Percentiles rank a stretch among this genome's conserved stretches.
phyloP scores from a whole-genome alignment of 2,113 vertebrate genomes.

The Alaudala cheleensis region DNA sequence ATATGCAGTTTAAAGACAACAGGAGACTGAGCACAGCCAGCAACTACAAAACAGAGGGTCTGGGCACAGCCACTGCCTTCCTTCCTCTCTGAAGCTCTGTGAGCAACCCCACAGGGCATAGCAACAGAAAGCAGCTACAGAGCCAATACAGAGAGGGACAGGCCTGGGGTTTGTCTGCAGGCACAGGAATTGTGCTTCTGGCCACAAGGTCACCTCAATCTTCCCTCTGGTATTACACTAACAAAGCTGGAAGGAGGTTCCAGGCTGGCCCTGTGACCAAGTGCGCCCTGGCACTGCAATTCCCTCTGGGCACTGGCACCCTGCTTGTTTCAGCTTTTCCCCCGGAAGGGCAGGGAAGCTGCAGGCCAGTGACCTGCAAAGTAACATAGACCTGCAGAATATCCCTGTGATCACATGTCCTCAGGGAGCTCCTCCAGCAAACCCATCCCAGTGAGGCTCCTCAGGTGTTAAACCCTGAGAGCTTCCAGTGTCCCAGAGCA shows the following conservation, averaged over 20 bases:
- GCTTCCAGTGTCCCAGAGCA: background rate
- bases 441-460: background rate
- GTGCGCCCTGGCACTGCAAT: background rate
- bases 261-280: background rate
- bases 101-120: background rate
- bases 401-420: background rate
- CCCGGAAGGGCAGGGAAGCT: background rate
- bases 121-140: background rate
- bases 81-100: background rate
- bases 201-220: background rate
- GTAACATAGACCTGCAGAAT: background rate
- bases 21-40: background rate
- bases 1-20: background rate
- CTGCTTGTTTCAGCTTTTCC: background rate
- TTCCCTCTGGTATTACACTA: background rate
- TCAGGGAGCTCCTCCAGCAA: background rate
- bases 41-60: background rate
- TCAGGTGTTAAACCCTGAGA: background rate
- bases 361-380: background rate
- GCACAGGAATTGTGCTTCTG: background rate
- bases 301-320: background rate
- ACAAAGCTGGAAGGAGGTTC: background rate
- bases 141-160: background rate
- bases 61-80: background rate
- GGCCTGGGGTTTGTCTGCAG: background rate